Conservation (phyloP, 2,888 invertebrate species). For the Tetragonula carbonaria region DNA sequence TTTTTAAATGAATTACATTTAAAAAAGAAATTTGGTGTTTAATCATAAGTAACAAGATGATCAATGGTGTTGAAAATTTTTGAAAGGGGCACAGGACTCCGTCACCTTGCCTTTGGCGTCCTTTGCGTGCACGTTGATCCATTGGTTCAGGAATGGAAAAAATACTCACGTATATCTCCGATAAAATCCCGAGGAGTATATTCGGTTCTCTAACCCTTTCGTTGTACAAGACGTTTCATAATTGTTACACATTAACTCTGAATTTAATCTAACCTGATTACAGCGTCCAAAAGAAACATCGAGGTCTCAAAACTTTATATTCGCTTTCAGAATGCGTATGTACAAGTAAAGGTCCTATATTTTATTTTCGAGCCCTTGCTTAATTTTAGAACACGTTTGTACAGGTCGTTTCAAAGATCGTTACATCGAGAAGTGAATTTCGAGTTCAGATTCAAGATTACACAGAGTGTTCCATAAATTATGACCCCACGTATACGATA, state of each 20-base stretch:
- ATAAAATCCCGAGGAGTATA: neutral
- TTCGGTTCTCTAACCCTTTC: constrained; percentile 13
- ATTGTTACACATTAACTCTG: neutral
- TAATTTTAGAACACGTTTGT: neutral
- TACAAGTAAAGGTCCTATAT: neutral
- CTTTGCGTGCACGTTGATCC: constrained; percentile 31
- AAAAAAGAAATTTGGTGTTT: neutral
- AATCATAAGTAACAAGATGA: neutral
- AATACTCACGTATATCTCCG: constrained; percentile 33
- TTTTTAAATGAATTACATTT: neutral
- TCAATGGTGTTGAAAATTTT: neutral
- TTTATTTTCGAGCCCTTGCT: neutral
- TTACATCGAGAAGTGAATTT: neutral
- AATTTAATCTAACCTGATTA: neutral
- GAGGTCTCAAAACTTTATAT: too few relatives aligned
- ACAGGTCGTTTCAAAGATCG: neutral
- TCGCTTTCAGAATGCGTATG: neutral
- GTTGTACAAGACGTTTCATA: neutral
- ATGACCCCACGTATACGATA: neutral
- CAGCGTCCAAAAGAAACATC: neutral
- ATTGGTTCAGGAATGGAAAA: neutral
- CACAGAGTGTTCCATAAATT: neutral
- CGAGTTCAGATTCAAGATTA: neutral
- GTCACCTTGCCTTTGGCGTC: constrained; percentile 17
- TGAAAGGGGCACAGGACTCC: neutral